phyloP scores from a whole-genome alignment of 1,140 invertebrate genomes.

The Matsumurasca onukii region DNA sequence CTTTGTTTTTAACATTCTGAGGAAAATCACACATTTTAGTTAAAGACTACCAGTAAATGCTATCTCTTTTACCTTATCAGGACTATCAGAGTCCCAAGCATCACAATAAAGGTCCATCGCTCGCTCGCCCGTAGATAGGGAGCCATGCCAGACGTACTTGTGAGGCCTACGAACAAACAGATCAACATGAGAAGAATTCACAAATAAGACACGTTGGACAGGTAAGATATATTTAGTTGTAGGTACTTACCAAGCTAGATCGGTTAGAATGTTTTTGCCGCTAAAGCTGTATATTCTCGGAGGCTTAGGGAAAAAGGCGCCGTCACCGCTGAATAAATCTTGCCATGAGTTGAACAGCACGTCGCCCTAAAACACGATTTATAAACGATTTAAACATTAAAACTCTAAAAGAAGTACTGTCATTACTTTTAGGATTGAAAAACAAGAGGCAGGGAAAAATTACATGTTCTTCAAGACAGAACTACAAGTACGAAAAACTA shows the following conservation, averaged over 20 bases:
- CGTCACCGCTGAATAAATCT: slow-evolving; percentile 84
- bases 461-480: too few species aligned
- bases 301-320: slow-evolving; percentile 75
- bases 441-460: too few species aligned
- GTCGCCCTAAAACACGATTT: slow-evolving; percentile 64
- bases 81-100: slow-evolving; percentile 80
- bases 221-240: too few species aligned
- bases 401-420: background rate
- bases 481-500: too few species aligned
- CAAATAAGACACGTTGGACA: too few species aligned
- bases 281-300: slow-evolving; percentile 92
- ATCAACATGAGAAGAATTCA: background rate
- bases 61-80: too few species aligned
- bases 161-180: slow-evolving; percentile 68
- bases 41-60: too few species aligned
- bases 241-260: slow-evolving; percentile 86
- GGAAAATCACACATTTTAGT: too few species aligned
- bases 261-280: slow-evolving; percentile 86
- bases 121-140: slow-evolving; percentile 76
- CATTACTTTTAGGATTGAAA: background rate
- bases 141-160: slow-evolving; percentile 94
- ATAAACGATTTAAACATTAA: background rate
- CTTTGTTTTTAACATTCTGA: too few species aligned
- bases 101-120: slow-evolving; percentile 87
- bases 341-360: slow-evolving; percentile 93